These are phyloP conservation scores for Drosophila watanabei DNA, from an alignment of 1,140 invertebrate species.

Conservation along the genomic window DNA sequence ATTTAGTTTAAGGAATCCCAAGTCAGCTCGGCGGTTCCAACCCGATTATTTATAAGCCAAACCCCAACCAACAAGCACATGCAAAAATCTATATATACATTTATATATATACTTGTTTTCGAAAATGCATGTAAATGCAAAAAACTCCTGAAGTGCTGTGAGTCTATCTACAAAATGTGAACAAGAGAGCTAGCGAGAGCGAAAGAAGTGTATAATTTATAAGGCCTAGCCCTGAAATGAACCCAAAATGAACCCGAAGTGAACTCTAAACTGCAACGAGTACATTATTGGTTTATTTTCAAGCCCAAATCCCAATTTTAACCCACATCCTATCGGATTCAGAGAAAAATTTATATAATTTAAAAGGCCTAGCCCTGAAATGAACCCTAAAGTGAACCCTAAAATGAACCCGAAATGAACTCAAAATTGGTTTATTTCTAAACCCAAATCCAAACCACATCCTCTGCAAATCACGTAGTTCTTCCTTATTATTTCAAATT, in stretches of 20 bases:
- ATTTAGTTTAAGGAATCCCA: constrained; percentile 68
- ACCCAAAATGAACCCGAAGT: constrained; percentile 3
- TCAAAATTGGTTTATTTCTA: constrained; percentile 17
- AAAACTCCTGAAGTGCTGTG: constrained; percentile 79
- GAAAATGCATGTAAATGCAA: constrained; percentile 52
- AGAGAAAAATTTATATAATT: constrained; percentile 43
- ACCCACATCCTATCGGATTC: constrained; percentile 39
- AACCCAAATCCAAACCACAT: constrained; percentile 20
- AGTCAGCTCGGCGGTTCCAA: constrained; percentile 37
- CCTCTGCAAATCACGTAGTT: constrained; percentile 64
- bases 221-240: constrained; percentile 59
- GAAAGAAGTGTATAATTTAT: constrained; percentile 50
- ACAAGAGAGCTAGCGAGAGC: constrained; percentile 20
- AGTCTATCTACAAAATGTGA: constrained; percentile 67
- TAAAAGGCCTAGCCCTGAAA: constrained; percentile 56
- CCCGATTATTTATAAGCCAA: constrained; percentile 40
- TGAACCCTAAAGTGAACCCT: background rate
- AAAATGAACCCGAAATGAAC: background rate
- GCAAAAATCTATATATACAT: constrained; percentile 38
- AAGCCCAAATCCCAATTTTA: constrained; percentile 15
- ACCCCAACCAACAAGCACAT: constrained; percentile 29
- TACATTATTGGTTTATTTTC: constrained; percentile 33
- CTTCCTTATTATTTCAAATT: constrained; percentile 78
- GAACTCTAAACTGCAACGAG: constrained; percentile 10
- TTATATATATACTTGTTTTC: constrained; percentile 50